Evolutionary conservation across 2,797 vertebrate genomes (phyloP), one percentile per base, ranked within the genome.

Genomic region (Xenopus petersii): DNA sequence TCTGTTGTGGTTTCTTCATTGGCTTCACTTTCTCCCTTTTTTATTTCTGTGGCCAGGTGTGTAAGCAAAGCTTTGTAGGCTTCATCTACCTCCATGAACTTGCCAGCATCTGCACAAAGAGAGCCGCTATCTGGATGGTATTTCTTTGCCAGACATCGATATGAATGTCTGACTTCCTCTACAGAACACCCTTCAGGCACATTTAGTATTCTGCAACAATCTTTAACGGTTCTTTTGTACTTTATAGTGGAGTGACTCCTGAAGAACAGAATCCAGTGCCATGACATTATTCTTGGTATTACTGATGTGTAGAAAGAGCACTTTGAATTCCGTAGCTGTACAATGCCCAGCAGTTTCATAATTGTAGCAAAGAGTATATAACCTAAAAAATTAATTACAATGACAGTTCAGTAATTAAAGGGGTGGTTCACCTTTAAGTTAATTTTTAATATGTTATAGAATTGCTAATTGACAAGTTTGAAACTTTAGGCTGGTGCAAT

Each of bases 41-140:
- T 82, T 67, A 80, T 80, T 81, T 81, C 84, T 70, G 81, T 86
- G 0, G 71, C 74, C 64, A 93, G 80, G 56, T 97, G 91, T 12
- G 81, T 83, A 61, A 95, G 87, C 46, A 97, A 93, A 0, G 87
- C 85, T 51, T 93, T 91, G 82, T 98, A 98, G 0, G 96, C 96
- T 82, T 93, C 93, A 78, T 98, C 93, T 0, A 99, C 88, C 56
- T 80, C 89, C 11, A 95, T 85, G 81, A 97, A 98, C 12, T 89
- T 85, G 30, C 67, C 82, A 0, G 93, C 72, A 49, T 97, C 90
- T 2, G 95, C 91, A 0, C 89, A 91, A 15, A 83, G 58, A 0
- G 91, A 88, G 7, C 94, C 93, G 0, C 93, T 93, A 73, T 98
- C 96, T 0, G 96, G 97, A 67, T 99, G 96, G 84, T 96, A 96